phyloP scores from a whole-genome alignment of 2,888 invertebrate genomes.

The Drosophila barbarae region DNA sequence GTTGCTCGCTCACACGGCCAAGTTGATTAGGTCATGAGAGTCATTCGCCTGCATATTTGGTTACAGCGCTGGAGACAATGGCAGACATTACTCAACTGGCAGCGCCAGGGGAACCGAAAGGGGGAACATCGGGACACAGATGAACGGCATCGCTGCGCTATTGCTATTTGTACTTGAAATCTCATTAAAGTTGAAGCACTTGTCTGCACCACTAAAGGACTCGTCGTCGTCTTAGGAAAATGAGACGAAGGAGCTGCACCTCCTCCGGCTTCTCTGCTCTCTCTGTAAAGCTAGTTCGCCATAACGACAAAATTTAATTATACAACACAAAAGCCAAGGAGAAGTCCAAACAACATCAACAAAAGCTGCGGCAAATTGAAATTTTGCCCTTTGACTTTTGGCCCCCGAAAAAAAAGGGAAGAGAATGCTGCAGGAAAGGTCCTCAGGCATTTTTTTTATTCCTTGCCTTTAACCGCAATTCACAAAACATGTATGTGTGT shows the following conservation, averaged over 20 bases:
- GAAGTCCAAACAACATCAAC: conserved; percentile 37
- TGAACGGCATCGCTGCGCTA: conserved; percentile 15
- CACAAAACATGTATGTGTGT: conserved; percentile 20
- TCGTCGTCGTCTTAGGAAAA: conserved; percentile 9
- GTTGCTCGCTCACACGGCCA: conserved; percentile 27
- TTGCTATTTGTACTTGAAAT: conserved; percentile 70
- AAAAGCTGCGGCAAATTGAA: conserved; percentile 55
- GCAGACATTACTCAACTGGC: conserved; percentile 33
- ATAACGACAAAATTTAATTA: conserved; percentile 72
- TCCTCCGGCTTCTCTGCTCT: background rate
- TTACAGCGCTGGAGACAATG: conserved; percentile 59
- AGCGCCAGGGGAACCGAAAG: background rate
- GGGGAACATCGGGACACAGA: background rate
- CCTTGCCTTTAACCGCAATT: conserved; percentile 50
- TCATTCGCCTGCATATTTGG: conserved; percentile 59
- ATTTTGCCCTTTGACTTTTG: conserved; percentile 40
- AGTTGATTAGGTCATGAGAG: conserved; percentile 59
- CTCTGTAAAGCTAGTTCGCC: conserved; percentile 44
- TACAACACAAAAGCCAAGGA: conserved; percentile 63
- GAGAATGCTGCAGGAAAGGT: background rate
- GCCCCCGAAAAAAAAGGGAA: background rate
- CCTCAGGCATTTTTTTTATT: background rate
- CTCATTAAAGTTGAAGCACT: conserved; percentile 71
- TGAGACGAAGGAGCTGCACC: conserved; percentile 5
- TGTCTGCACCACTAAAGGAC: conserved; percentile 53